These are phyloP conservation scores for Mareca strepera DNA, from an alignment of 2,797 vertebrate species.

Conservation along the genomic window DNA sequence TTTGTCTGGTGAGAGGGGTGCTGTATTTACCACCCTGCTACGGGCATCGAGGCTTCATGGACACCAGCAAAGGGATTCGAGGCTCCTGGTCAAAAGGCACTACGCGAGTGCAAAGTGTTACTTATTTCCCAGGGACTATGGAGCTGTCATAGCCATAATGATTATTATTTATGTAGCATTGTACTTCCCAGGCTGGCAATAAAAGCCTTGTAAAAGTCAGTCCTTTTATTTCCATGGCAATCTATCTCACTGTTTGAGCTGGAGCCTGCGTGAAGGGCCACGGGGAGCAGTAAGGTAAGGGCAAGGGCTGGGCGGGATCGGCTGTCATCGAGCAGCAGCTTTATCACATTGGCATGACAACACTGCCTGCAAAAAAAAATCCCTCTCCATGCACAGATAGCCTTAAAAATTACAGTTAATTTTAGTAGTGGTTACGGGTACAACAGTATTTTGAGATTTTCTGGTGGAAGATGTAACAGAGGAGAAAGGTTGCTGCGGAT, in stretches of 20 bases:
- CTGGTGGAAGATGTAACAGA: background rate
- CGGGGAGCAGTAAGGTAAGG: background rate
- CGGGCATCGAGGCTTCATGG: background rate
- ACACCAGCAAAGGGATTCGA: background rate
- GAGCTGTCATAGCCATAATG: constrained; percentile 32
- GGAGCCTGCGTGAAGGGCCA: rapidly evolving
- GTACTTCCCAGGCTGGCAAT: background rate
- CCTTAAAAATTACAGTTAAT: background rate
- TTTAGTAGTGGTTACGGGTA: background rate
- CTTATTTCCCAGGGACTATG: constrained; percentile 62
- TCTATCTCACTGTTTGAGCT: background rate
- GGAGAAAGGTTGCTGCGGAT: background rate
- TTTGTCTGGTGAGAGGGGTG: background rate
- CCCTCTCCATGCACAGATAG: background rate
- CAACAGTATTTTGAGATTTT: background rate
- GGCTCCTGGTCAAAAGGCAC: constrained; percentile 23
- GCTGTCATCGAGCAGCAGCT: background rate
- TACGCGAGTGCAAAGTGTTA: constrained; percentile 33
- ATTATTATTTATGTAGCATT: constrained; percentile 51
- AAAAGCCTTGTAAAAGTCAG: constrained; percentile 37
- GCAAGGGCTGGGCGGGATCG: background rate
- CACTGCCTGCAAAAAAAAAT: background rate
- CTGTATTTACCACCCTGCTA: constrained; percentile 5
- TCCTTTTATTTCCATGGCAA: constrained; percentile 34
- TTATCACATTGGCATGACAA: constrained; percentile 3